Evolutionary conservation across 1,140 invertebrate genomes (phyloP).

Genomic region (Papilio xuthus): DNA sequence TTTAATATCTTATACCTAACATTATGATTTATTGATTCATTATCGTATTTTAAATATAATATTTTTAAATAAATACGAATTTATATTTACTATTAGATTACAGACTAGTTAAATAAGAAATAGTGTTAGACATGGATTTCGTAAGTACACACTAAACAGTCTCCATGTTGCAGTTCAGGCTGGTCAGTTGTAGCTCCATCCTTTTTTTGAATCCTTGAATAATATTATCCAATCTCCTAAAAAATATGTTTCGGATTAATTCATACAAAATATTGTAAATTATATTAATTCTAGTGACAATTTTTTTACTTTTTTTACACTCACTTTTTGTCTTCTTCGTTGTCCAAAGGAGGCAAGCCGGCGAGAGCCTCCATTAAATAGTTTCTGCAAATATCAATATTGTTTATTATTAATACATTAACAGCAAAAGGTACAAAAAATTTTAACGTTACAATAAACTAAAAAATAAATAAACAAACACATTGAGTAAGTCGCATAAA

Average conservation of each 20-base stretch:
- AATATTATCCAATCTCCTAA: constrained; percentile 65
- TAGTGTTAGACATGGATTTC: not conserved
- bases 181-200: constrained; percentile 69
- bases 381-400: constrained; percentile 54
- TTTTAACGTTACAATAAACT: too few relatives aligned
- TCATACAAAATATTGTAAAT: constrained; percentile 5
- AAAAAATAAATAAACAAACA: too few relatives aligned
- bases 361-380: constrained; percentile 68
- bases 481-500: too few relatives aligned
- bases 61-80: constrained; percentile 23
- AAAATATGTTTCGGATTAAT: constrained; percentile 39
- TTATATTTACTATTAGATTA: constrained; percentile 7
- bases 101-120: constrained; percentile 20
- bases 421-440: not conserved
- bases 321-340: constrained; percentile 72
- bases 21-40: constrained; percentile 5
- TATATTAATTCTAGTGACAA: too few relatives aligned
- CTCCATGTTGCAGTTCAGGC: constrained; percentile 72
- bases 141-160: constrained; percentile 54
- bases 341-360: constrained; percentile 62
- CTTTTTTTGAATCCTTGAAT: constrained; percentile 65
- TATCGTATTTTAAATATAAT: constrained; percentile 53
- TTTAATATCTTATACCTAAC: constrained; percentile 58
- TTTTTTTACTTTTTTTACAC: constrained; percentile 40
- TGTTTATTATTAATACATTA: not conserved